Percentiles rank a stretch among this genome's conserved stretches.
These are phyloP conservation scores for Xiphias gladius DNA, from an alignment of 2,113 vertebrate species.

Conservation along the genomic window DNA sequence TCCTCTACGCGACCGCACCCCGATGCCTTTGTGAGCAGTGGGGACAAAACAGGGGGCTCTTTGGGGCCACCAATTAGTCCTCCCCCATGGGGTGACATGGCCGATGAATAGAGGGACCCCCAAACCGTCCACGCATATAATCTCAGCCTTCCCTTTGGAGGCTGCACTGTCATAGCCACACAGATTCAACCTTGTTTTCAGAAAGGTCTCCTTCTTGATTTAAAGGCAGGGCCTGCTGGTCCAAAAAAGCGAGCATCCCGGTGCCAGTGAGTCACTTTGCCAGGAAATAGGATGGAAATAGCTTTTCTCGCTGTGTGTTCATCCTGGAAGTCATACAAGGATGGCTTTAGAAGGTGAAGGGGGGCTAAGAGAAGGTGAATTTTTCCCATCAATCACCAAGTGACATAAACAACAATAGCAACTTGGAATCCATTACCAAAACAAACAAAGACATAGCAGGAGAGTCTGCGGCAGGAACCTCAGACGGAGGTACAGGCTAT, in stretches of 20 bases:
- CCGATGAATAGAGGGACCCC: slow-evolving; percentile 82
- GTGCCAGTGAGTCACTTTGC: slow-evolving; percentile 73
- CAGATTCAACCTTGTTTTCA: slow-evolving; percentile 74
- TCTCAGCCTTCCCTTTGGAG: slow-evolving; percentile 67
- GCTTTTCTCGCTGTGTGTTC: slow-evolving; percentile 59
- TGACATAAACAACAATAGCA: slow-evolving; percentile 80
- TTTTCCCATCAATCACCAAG: slow-evolving; percentile 79
- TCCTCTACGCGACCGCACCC: slow-evolving; percentile 66
- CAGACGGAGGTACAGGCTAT: slow-evolving; percentile 52
- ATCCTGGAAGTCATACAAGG: slow-evolving; percentile 39
- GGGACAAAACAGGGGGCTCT: slow-evolving; percentile 81
- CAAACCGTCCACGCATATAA: slow-evolving; percentile 81
- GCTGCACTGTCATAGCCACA: slow-evolving; percentile 72
- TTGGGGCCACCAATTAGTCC: slow-evolving; percentile 87
- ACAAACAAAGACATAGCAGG: slow-evolving; percentile 82
- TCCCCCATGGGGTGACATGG: slow-evolving; percentile 85
- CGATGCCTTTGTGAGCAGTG: slow-evolving; percentile 79
- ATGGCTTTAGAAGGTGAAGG: slow-evolving; percentile 36
- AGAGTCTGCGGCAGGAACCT: slow-evolving; percentile 71
- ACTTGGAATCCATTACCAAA: slow-evolving; percentile 83
- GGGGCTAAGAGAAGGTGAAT: slow-evolving; percentile 67
- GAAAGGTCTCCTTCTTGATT: slow-evolving; percentile 65
- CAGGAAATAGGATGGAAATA: slow-evolving; percentile 66
- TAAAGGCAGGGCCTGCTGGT: slow-evolving; percentile 68
- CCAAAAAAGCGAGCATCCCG: slow-evolving; percentile 71